A percentile compares a stretch with the other conserved stretches of the same genome.
Conservation (phyloP, 2,888 invertebrate species). For the Lycia hirtaria region DNA sequence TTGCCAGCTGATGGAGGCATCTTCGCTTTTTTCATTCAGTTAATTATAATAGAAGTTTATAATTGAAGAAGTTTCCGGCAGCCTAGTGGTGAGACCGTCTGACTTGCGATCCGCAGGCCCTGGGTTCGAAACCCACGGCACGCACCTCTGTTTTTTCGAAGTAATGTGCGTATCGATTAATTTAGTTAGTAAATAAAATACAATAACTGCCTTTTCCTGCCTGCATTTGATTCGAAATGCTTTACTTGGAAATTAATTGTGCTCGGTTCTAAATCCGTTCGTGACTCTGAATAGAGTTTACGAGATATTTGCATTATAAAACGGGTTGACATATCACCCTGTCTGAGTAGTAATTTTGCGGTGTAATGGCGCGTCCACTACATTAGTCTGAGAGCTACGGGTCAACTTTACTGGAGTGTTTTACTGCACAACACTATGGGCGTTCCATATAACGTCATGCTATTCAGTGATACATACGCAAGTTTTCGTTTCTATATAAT, state of each 20-base stretch:
- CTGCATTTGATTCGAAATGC: slow-evolving; percentile 26
- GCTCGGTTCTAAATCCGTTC: slow-evolving; percentile 57
- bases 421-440: background rate
- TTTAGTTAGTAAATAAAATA: slow-evolving; percentile 9
- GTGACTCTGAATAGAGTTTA: slow-evolving; percentile 63
- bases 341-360: slow-evolving; percentile 73
- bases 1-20: no score
- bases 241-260: slow-evolving; percentile 54
- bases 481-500: no score
- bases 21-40: no score
- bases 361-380: slow-evolving; percentile 74
- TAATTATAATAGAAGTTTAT: no score
- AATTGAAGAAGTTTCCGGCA: no score
- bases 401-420: slow-evolving; percentile 12
- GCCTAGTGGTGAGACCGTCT: no score
- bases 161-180: background rate
- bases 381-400: slow-evolving; percentile 28
- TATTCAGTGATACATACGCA: no score
- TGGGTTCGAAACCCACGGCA: no score
- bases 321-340: slow-evolving; percentile 67
- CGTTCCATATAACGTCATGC: no score
- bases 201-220: slow-evolving; percentile 21
- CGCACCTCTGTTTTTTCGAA: no score
- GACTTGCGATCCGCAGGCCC: no score
- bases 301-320: slow-evolving; percentile 77